A percentile compares a stretch with the other conserved stretches of the same genome.
phyloP scores from a whole-genome alignment of 2,888 invertebrate species.

The Drosophila mimica region DNA sequence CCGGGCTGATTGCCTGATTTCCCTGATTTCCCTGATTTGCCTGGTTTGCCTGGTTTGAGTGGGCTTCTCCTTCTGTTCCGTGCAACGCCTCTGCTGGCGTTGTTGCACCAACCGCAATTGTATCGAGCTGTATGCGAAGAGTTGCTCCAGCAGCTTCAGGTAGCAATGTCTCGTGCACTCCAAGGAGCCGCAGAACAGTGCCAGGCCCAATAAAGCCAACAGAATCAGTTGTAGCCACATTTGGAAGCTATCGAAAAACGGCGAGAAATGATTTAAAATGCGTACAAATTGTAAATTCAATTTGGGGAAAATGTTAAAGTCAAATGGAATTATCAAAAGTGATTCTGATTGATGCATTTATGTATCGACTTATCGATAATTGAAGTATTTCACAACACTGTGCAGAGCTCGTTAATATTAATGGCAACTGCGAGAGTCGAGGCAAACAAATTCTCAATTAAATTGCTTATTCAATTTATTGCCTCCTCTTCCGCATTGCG shows the following conservation, averaged over 20 bases:
- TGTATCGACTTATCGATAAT: not conserved
- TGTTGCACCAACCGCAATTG: conserved; percentile 22
- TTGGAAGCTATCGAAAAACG: not conserved
- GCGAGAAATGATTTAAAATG: not conserved
- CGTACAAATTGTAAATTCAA: not conserved
- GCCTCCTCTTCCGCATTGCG: conserved; percentile 51
- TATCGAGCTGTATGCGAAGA: conserved; percentile 44
- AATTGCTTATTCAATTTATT: conserved; percentile 73
- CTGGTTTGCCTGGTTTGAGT: too few relatives aligned
- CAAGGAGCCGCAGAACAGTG: conserved; percentile 24
- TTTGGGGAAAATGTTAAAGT: not conserved
- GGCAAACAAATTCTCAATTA: conserved; percentile 63
- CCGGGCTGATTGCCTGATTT: too few relatives aligned
- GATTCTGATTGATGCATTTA: not conserved
- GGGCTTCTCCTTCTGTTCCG: not conserved
- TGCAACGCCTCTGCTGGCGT: not conserved
- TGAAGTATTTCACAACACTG: not conserved
- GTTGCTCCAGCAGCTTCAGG: conserved; percentile 31
- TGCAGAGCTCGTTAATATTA: conserved; percentile 13
- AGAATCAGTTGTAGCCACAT: conserved; percentile 22
- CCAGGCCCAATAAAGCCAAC: not conserved
- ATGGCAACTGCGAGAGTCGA: conserved; percentile 4
- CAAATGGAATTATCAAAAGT: not conserved
- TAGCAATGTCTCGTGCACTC: conserved; percentile 19
- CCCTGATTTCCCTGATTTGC: too few relatives aligned